Base-by-base conservation (phyloP, 2,113 vertebrate species). In the Polypterus senegalus region DNA sequence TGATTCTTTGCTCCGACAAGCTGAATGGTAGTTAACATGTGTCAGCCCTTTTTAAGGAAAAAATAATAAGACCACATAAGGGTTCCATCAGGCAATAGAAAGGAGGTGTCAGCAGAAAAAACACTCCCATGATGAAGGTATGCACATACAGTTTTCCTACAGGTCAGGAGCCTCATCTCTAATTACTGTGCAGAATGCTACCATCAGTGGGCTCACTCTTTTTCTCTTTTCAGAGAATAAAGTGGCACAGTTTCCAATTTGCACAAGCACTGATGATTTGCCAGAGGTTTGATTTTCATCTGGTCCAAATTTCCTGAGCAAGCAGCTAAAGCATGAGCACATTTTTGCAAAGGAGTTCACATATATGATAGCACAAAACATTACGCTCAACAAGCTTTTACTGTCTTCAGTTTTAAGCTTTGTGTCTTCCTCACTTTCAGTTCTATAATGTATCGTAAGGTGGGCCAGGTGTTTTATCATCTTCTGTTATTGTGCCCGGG, bases 31-130 rank as follows among this genome's bases (percentile, higher is more conserved):
- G 69, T 62, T 59, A 51, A 65, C 69, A 59, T 65, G 67, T 59
- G 68, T 81, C 74, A 78, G 71, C 76, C 54, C 44, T 65, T 67
- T 44, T 60, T 57, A 63, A 73, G 64, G 59, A 48, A 69, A 71
- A 63, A 79, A 68, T 58, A 11, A 60, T 70, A 69, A 47, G 48
- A 49, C 10, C 57, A 54, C 61, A 10, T 61, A 3, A 10, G 58
- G 11, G 51, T 49, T 61, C 9, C 7, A 60, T 47, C 10, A 61
- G 53, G 65, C 49, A 48, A 55, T 63, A 51, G 46, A 46, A 6
- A 57, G n/a, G 52, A 57, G 55, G 49, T 51, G 48, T 66, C 67
- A 10, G n/a, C 53, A 62, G 64, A 43, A 70, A 59, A 6, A 45
- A n/a, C 51, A 5, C 49, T 27, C 45, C 44, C 4, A 10, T 8